Conservation (phyloP, 2,113 vertebrate species). For the Platichthys stellatus region DNA sequence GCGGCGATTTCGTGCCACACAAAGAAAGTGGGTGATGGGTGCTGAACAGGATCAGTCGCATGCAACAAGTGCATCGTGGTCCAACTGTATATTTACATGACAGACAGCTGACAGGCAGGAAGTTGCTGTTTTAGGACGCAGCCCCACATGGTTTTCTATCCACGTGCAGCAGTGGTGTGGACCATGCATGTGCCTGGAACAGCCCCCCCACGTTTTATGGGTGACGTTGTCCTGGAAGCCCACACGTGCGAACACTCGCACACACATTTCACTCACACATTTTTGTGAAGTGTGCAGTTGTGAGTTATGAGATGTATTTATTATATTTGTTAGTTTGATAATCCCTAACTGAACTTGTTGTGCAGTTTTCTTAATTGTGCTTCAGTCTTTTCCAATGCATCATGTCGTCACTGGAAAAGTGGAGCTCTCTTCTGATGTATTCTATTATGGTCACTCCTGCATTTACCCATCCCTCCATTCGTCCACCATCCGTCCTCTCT, state of each 20-base stretch:
- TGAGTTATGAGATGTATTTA: too few relatives aligned
- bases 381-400: neutral
- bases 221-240: neutral
- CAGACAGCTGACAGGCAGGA: neutral
- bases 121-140: neutral
- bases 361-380: neutral
- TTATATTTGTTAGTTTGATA: too few relatives aligned
- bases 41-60: neutral
- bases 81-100: neutral
- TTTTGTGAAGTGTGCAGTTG: neutral
- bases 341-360: neutral
- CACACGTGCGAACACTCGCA: conserved; percentile 17
- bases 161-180: neutral
- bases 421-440: conserved; percentile 16
- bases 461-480: neutral
- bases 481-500: neutral
- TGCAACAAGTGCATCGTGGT: neutral
- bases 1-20: neutral
- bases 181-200: conserved; percentile 6
- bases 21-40: neutral
- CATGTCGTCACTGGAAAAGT: neutral
- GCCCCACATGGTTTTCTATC: neutral
- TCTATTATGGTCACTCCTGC: conserved; percentile 15
- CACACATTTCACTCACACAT: neutral
- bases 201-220: conserved; percentile 32